phyloP scores from a whole-genome alignment of 1,140 invertebrate genomes.

The Agrypnia vestita region DNA sequence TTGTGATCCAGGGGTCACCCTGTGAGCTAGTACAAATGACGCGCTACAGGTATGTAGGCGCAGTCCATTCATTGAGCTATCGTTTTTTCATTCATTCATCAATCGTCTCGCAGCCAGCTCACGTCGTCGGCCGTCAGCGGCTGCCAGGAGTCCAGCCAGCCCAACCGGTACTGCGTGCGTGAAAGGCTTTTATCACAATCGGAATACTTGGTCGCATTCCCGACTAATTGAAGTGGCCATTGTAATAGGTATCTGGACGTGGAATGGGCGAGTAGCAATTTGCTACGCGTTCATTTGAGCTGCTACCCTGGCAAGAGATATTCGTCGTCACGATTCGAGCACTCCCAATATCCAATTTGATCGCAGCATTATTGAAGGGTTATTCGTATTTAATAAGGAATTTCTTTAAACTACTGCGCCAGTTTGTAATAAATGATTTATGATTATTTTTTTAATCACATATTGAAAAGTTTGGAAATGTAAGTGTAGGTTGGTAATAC shows the following conservation, averaged over 20 bases:
- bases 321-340: not conserved
- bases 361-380: too few species aligned
- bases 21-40: too few species aligned
- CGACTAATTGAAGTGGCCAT: conserved; percentile 34
- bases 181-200: conserved; percentile 34
- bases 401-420: too few species aligned
- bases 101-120: not conserved
- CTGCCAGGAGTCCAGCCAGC: not conserved
- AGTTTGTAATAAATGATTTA: too few species aligned
- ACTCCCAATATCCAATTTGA: too few species aligned
- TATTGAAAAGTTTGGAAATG: too few species aligned
- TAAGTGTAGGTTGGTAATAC: too few species aligned
- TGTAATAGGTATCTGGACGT: conserved; percentile 13
- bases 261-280: conserved; percentile 21
- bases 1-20: too few species aligned
- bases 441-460: too few species aligned
- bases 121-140: not conserved
- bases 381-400: too few species aligned
- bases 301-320: not conserved
- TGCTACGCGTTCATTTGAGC: conserved; percentile 26
- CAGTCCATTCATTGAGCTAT: not conserved
- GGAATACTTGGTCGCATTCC: conserved; percentile 35
- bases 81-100: conserved; percentile 28
- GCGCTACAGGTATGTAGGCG: too few species aligned
- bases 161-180: conserved; percentile 6